These are phyloP conservation scores for Leucoraja erinaceus DNA, from an alignment of 2,113 vertebrate genomes.

Conservation along the genomic window DNA sequence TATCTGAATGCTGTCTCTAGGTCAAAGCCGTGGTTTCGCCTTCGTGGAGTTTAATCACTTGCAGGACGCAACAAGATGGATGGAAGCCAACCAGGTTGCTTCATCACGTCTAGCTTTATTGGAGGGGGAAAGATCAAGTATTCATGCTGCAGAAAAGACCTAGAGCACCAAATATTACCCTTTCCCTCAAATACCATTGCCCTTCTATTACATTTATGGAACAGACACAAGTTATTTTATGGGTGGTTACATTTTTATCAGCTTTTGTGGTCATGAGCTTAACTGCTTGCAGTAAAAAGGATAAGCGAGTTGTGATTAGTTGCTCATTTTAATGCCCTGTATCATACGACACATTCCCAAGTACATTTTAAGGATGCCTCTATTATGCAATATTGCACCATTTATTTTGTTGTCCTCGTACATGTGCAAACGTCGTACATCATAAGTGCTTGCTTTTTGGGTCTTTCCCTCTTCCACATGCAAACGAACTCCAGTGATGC, in stretches of 20 bases:
- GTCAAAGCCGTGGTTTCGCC: constrained; percentile 99
- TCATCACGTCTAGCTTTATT: constrained; percentile 35
- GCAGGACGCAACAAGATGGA: constrained; percentile 99
- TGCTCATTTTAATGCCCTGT: neutral
- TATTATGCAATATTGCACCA: neutral
- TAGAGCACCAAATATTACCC: constrained; percentile 1
- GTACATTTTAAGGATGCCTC: neutral
- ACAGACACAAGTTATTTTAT: constrained; percentile 11
- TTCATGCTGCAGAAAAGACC: constrained; percentile 25
- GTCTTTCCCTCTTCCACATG: neutral
- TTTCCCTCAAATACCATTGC: constrained; percentile 21
- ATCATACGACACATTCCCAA: neutral
- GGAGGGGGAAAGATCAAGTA: constrained; percentile 25
- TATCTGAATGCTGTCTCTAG: constrained; percentile 99
- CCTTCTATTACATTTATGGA: neutral
- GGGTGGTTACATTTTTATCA: constrained; percentile 22
- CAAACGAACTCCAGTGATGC: neutral
- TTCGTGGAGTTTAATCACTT: constrained; percentile 99
- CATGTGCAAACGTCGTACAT: neutral
- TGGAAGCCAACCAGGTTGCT: constrained; percentile 99
- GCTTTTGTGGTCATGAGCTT: constrained; percentile 11
- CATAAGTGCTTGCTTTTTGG: constrained; percentile 3
- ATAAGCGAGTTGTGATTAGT: neutral
- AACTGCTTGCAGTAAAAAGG: neutral
- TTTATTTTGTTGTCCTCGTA: neutral